Conservation (phyloP, 2,888 invertebrate species). For the Drosophila kuntzei region DNA sequence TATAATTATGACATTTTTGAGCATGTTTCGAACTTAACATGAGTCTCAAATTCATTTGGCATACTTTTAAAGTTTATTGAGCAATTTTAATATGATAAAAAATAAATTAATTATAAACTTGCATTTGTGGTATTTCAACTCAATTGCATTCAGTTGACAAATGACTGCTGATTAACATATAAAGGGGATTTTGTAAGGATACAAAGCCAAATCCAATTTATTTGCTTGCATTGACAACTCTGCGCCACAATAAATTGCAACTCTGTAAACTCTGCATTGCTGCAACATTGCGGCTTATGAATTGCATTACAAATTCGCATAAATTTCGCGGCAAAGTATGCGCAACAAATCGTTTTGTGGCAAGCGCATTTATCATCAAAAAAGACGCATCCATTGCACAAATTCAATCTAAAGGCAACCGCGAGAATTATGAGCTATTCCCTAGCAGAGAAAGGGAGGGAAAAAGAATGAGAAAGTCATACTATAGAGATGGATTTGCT, state of each 20-base stretch:
- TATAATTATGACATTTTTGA: constrained; percentile 25
- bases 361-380: constrained; percentile 75
- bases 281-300: constrained; percentile 69
- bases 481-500: constrained; percentile 31
- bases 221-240: constrained; percentile 66
- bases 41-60: constrained; percentile 9
- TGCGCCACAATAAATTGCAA: constrained; percentile 68
- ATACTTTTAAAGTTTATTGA: constrained; percentile 6
- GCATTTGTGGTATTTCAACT: background rate
- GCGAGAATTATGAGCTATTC: constrained; percentile 66
- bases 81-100: background rate
- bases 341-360: constrained; percentile 76
- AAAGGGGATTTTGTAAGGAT: constrained; percentile 54
- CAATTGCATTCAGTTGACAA: constrained; percentile 8
- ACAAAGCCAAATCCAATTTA: constrained; percentile 32
- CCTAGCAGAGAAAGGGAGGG: background rate
- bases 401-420: constrained; percentile 68
- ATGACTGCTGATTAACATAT: constrained; percentile 63
- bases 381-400: constrained; percentile 62
- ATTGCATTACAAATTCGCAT: constrained; percentile 81
- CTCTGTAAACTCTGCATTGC: constrained; percentile 37
- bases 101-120: constrained; percentile 9
- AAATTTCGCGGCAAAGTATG: constrained; percentile 72
- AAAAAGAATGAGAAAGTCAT: background rate
- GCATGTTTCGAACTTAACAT: constrained; percentile 19